Evolutionary conservation across 2,113 vertebrate genomes (phyloP), one percentile per base, ranked within the genome.

Genomic region (Lynx canadensis): DNA sequence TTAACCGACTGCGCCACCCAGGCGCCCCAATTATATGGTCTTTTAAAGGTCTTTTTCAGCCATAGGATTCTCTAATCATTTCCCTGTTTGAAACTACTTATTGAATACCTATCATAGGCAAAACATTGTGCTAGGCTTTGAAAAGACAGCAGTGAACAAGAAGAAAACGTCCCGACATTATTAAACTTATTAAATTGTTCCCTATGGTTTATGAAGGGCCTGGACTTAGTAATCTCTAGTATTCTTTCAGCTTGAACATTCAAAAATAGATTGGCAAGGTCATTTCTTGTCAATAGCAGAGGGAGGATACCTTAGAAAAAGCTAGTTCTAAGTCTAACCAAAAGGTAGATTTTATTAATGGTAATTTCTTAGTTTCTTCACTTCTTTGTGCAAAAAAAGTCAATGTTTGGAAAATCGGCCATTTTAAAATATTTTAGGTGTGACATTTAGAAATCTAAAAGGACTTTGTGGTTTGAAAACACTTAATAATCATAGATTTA

Each of bases 281-380:
- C 33, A 15, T 87, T 92, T 95, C 57, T 89, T 12, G 21, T 86
- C 60, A 96, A n/a, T 33, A 63, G 45, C 68, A 95, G 27, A 81
- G 41, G 45, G 36, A 91, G 41, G 88, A 93, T 60, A 87, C 69
- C 15, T 12, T 63, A 87, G 69, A 95, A 94, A 74, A 74, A 91
- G 31, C 33, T n/a, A 85, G 50, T 88, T 94, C 12, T 92, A 52
- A 86, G 16, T 55, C 48, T 88, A 76, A 90, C 5, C 63, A 88
- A 83, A 25, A 80, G 74, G 31, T 87, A 94, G n/a, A 55, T 65
- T 85, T 94, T 69, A 66, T 84, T 93, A 29, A 73, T 38, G 76
- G 45, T 73, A 90, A 91, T 92, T 94, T 94, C 52, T 92, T 48
- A 87, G 78, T 90, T 84, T 94, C 48, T 80, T 91, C 57, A 78